phyloP scores from a whole-genome alignment of 2,888 invertebrate species.

The Molorchus minor region DNA sequence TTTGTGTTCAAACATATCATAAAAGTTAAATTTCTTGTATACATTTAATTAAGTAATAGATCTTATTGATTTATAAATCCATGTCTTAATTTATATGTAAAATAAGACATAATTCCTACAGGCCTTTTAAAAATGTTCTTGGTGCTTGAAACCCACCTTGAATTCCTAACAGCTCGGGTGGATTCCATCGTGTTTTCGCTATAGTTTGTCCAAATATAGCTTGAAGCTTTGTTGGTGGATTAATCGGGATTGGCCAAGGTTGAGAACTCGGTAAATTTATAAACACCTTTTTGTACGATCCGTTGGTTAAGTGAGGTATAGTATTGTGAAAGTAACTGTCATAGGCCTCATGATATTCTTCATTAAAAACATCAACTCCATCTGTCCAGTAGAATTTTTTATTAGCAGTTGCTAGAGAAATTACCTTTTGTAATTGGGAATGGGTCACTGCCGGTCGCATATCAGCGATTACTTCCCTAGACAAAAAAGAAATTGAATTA shows the following conservation, averaged over 20 bases:
- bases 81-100: too few relatives aligned
- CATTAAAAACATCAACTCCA: slow-evolving; percentile 77
- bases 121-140: too few relatives aligned
- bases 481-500: slow-evolving; percentile 35
- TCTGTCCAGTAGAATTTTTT: slow-evolving; percentile 89
- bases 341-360: slow-evolving; percentile 73
- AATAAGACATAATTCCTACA: too few relatives aligned
- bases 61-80: too few relatives aligned
- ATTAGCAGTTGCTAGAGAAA: slow-evolving; percentile 79
- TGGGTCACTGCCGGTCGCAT: slow-evolving; percentile 79
- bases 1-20: too few relatives aligned
- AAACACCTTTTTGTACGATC: slow-evolving; percentile 58
- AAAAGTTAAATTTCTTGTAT: too few relatives aligned
- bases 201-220: slow-evolving; percentile 80
- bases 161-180: slow-evolving; percentile 78
- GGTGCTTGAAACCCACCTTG: slow-evolving; percentile 76
- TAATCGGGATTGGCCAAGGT: slow-evolving; percentile 81
- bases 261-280: slow-evolving; percentile 76
- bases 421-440: slow-evolving; percentile 77
- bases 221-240: slow-evolving; percentile 81
- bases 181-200: slow-evolving; percentile 84
- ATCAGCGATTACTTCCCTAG: slow-evolving; percentile 74
- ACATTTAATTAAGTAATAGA: too few relatives aligned
- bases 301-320: slow-evolving; percentile 66
- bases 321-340: slow-evolving; percentile 82